Evolutionary conservation across 1,140 invertebrate genomes (phyloP).

Genomic region (Mycetomoellerius zeteki): DNA sequence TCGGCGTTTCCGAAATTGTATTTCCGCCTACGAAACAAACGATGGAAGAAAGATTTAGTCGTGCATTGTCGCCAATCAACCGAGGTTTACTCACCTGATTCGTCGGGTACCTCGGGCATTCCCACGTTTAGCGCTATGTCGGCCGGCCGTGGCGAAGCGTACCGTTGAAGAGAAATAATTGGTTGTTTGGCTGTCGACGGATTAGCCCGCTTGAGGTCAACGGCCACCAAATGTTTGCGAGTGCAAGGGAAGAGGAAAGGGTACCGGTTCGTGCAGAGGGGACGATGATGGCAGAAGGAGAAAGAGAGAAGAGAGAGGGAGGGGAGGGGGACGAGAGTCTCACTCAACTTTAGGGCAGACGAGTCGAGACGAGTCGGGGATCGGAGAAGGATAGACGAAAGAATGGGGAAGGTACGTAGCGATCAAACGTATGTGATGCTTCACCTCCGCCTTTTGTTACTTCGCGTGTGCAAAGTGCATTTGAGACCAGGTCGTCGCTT

Average conservation of each 20-base stretch:
- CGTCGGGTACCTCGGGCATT: conserved; percentile 54
- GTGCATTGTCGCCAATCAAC: conserved; percentile 35
- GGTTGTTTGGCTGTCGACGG: conserved; percentile 84
- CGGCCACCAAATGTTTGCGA: conserved; percentile 85
- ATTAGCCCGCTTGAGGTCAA: conserved; percentile 84
- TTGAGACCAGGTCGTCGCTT: conserved; percentile 75
- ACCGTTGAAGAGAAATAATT: conserved; percentile 81
- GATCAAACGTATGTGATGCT: conserved; percentile 56
- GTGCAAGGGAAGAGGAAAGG: conserved; percentile 78
- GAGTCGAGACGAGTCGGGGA: neutral
- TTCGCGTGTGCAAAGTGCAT: conserved; percentile 82
- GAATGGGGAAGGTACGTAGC: conserved; percentile 45
- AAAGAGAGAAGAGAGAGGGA: conserved; percentile 47
- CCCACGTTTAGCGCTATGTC: conserved; percentile 72
- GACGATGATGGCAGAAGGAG: conserved; percentile 38
- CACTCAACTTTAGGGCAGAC: neutral
- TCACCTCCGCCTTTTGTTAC: conserved; percentile 57
- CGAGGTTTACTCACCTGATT: conserved; percentile 70
- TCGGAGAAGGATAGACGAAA: conserved; percentile 3
- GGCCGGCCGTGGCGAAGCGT: conserved; percentile 58
- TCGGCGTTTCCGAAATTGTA: neutral
- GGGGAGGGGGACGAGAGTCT: neutral
- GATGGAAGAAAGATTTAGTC: neutral
- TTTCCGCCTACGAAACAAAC: neutral
- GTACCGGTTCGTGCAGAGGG: conserved; percentile 69